Percentiles rank a stretch among this genome's conserved stretches.
Evolutionary conservation across 2,888 invertebrate species (phyloP).

Genomic region (Taphrorychus bicolor): DNA sequence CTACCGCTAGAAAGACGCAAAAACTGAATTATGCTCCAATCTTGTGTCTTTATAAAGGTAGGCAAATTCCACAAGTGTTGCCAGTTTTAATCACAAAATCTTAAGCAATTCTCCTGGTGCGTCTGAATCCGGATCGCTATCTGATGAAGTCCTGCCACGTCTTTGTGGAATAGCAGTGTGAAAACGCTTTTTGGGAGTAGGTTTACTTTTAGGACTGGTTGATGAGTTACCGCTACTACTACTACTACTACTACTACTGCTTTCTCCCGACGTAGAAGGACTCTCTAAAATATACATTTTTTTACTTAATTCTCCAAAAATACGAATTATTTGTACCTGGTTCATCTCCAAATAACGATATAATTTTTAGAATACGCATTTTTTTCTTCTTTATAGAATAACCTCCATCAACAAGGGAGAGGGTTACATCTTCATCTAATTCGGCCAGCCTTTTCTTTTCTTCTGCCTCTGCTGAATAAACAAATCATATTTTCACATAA

Average conservation of each 20-base stretch:
- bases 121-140: neutral
- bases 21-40: neutral
- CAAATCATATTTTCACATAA: too few relatives aligned
- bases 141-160: neutral
- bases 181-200: neutral
- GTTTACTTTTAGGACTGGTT: neutral
- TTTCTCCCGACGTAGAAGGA: conserved; percentile 6
- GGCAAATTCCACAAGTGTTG: neutral
- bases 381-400: neutral
- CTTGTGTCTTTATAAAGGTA: too few relatives aligned
- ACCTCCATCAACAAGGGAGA: conserved; percentile 15
- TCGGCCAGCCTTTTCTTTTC: conserved; percentile 40
- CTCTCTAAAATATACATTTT: neutral
- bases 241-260: neutral
- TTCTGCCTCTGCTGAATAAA: conserved; percentile 34
- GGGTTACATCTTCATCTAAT: conserved; percentile 39
- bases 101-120: neutral
- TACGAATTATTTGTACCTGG: too few relatives aligned
- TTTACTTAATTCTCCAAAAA: neutral
- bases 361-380: neutral
- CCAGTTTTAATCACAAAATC: neutral
- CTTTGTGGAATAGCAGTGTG: neutral
- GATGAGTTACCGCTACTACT: neutral
- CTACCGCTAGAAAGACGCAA: neutral
- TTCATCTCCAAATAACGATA: neutral